Base-by-base conservation (phyloP, 2,888 invertebrate species). In the Raillietiella orientalis region DNA sequence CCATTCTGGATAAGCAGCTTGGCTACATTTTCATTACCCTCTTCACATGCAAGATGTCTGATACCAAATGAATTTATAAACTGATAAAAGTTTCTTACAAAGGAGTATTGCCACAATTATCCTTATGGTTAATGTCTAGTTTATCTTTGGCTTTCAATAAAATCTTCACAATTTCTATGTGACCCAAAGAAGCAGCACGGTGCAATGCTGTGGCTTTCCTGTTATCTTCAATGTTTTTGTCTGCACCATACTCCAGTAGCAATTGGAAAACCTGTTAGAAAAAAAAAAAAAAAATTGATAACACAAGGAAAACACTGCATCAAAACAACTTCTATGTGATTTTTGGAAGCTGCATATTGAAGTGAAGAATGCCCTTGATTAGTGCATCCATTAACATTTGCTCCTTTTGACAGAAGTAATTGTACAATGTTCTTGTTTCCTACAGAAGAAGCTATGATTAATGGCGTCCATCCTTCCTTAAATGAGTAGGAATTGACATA, bases 331-430 rank as follows among this genome's bases (percentile, higher is more conserved):
- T 64, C 58, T 35, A 55, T 47, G 55, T 66, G 64, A 30, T 70
- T 66, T 48, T 75, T 77, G 1, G 75, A 77, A 31, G 70, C 65
- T 21, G 72, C 70, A 52, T 77, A 75, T 40, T 74, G 74, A 26
- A 79, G 45, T 5, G 74, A 55, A 19, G 71, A 64, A 44, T 77
- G 74, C 0, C 71, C 71, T 29, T 64, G 59, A 30, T 44, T 47
- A 27, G 65, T 67, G 38, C 59, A 58, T 25, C 62, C 60, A 47
- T 72, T 64, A 1, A 74, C 56, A 43, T 67, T 51, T 9, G 67
- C 70, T 21, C 63, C 63, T 39, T 59, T 58, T 10, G 53, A 48
- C 29, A 74, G 40, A 11, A 77, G 46, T 2, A 60, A 41, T 26
- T 55, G 52, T 0, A 70, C 67, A 25, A 66, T 59, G 36, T 62